Evolutionary conservation across 2,888 invertebrate species (phyloP).

Genomic region (Agriotes lineatus): DNA sequence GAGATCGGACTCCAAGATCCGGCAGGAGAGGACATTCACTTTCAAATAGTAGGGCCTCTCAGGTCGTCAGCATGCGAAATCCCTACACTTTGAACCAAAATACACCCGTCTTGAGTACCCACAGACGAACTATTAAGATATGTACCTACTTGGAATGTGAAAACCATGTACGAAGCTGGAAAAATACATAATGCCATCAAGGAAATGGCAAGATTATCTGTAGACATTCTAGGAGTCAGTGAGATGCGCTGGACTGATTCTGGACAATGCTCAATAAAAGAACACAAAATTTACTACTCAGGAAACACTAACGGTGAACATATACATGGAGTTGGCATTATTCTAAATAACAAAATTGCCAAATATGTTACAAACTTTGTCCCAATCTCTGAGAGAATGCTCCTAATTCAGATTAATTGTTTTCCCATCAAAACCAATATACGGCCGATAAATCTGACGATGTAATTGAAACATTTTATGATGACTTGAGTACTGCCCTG

Average conservation of each 20-base stretch:
- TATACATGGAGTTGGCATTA: neutral
- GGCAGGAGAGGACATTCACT: no score
- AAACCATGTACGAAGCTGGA: no score
- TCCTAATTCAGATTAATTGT: neutral
- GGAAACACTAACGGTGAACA: constrained; percentile 11
- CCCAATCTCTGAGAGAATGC: neutral
- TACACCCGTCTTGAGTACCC: neutral
- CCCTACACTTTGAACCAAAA: neutral
- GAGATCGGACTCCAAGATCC: no score
- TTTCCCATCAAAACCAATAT: neutral
- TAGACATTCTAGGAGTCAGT: constrained; percentile 18
- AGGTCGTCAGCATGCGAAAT: no score
- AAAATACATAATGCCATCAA: no score
- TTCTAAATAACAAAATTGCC: neutral
- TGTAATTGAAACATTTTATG: neutral
- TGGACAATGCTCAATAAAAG: constrained; percentile 12
- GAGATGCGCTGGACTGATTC: constrained; percentile 36
- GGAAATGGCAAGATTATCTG: constrained; percentile 19
- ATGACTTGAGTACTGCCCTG: neutral
- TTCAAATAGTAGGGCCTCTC: no score
- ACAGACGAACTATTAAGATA: neutral
- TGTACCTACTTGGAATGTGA: no score
- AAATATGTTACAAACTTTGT: neutral
- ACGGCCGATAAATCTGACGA: neutral
- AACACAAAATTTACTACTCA: constrained; percentile 34